Evolutionary conservation across 2,113 vertebrate genomes (phyloP).

Genomic region (Xenus cinereus): DNA sequence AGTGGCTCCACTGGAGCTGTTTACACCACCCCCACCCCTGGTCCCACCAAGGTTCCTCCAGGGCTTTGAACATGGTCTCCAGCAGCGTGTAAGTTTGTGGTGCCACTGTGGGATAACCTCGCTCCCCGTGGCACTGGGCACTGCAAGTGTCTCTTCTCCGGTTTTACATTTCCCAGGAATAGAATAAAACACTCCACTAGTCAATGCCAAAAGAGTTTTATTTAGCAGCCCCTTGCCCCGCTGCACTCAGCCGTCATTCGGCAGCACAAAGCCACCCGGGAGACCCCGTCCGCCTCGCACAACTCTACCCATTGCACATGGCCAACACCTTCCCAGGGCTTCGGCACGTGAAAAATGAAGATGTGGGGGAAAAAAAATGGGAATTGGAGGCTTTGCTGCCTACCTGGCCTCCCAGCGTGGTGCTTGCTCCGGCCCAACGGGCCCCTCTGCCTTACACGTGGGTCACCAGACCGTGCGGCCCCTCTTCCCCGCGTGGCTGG

Average conservation of each 20-base stretch:
- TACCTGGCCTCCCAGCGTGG: background rate
- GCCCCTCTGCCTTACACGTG: rapidly evolving
- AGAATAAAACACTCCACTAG: background rate
- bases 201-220: background rate
- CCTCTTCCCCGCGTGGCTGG: background rate
- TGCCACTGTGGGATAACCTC: rapidly evolving
- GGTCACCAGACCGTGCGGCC: rapidly evolving
- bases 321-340: background rate
- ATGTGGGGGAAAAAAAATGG: rapidly evolving
- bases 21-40: background rate
- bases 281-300: rapidly evolving
- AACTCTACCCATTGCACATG: rapidly evolving
- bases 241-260: background rate
- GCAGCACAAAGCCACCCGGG: background rate
- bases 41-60: too few species aligned
- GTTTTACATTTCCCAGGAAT: background rate
- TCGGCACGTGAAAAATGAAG: rapidly evolving
- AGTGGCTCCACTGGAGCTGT: rapidly evolving
- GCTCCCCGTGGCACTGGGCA: rapidly evolving
- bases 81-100: rapidly evolving
- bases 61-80: background rate
- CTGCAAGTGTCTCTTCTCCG: background rate
- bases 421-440: rapidly evolving
- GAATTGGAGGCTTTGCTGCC: background rate
- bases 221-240: background rate